Evolutionary conservation across 2,888 invertebrate genomes (phyloP).

Genomic region (Amblyjoppa proteus): DNA sequence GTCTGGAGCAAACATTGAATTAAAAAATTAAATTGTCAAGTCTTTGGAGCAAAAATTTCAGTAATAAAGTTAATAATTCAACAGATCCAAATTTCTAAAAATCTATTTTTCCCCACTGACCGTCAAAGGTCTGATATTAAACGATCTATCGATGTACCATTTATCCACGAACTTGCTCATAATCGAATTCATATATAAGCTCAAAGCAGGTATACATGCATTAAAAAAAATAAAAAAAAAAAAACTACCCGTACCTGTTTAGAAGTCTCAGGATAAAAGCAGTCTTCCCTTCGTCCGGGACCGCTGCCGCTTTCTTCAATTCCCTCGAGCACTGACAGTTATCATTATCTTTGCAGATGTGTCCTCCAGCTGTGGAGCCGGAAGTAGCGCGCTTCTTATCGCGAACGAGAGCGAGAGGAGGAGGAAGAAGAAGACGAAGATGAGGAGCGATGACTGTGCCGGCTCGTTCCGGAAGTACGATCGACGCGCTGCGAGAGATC

Average conservation of each 20-base stretch:
- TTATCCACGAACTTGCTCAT: too few relatives aligned
- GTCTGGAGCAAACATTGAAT: too few relatives aligned
- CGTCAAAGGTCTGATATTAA: too few relatives aligned
- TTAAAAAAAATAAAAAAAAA: too few relatives aligned
- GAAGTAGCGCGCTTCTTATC: conserved; percentile 25
- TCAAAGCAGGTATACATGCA: not conserved
- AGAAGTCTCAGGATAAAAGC: not conserved
- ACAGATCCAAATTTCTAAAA: too few relatives aligned
- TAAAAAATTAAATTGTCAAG: too few relatives aligned
- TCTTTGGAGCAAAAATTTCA: too few relatives aligned
- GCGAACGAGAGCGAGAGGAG: conserved; percentile 26
- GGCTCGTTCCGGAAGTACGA: conserved; percentile 54
- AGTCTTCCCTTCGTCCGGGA: not conserved
- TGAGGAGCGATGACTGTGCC: conserved; percentile 26
- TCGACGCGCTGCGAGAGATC: conserved; percentile 47
- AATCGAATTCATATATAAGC: not conserved
- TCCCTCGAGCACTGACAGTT: not conserved
- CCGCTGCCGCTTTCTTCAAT: not conserved
- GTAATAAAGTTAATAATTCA: too few relatives aligned
- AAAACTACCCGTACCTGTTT: conserved; percentile 4
- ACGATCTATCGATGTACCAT: too few relatives aligned
- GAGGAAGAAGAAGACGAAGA: not conserved
- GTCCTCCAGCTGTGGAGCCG: conserved; percentile 8
- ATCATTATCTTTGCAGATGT: not conserved
- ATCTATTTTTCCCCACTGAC: too few relatives aligned